Conservation (phyloP, 2,888 invertebrate genomes). For the Eubasilissa splendida region DNA sequence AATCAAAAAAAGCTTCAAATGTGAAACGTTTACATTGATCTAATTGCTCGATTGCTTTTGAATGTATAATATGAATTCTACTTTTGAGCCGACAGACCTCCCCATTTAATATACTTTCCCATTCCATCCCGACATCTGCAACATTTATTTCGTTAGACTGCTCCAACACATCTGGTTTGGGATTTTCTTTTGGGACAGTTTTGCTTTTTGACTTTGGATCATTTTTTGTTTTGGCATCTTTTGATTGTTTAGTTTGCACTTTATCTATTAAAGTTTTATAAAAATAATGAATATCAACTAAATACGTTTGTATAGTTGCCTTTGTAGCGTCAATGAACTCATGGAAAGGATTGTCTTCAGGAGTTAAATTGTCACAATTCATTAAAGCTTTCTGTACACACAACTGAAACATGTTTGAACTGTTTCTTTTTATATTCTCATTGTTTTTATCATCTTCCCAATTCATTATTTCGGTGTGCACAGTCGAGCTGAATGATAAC, state of each 20-base stretch:
- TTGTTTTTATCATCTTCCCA: constrained; percentile 63
- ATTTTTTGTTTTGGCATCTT: constrained; percentile 60
- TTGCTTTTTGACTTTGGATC: constrained; percentile 64
- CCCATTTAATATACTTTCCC: constrained; percentile 73
- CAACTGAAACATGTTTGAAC: constrained; percentile 63
- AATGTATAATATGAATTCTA: constrained; percentile 66
- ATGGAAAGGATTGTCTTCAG: constrained; percentile 68
- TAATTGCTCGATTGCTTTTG: constrained; percentile 67
- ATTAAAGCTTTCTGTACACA: constrained; percentile 66
- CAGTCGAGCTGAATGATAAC: constrained; percentile 56
- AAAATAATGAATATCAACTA: constrained; percentile 65
- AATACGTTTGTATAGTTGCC: constrained; percentile 65
- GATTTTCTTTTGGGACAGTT: constrained; percentile 60
- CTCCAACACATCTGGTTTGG: neutral
- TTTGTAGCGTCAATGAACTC: constrained; percentile 67
- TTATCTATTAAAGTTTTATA: constrained; percentile 65
- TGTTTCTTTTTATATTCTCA: constrained; percentile 58
- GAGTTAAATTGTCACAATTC: constrained; percentile 66
- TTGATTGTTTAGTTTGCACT: constrained; percentile 67
- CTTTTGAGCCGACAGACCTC: constrained; percentile 71
- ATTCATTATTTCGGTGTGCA: neutral
- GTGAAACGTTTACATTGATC: constrained; percentile 66
- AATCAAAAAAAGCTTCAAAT: constrained; percentile 65
- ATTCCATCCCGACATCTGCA: constrained; percentile 71
- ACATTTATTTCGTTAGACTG: constrained; percentile 59